A percentile compares a stretch with the other conserved stretches of the same genome.
phyloP scores from a whole-genome alignment of 2,113 vertebrate genomes.

The Salvelinus namaycush region DNA sequence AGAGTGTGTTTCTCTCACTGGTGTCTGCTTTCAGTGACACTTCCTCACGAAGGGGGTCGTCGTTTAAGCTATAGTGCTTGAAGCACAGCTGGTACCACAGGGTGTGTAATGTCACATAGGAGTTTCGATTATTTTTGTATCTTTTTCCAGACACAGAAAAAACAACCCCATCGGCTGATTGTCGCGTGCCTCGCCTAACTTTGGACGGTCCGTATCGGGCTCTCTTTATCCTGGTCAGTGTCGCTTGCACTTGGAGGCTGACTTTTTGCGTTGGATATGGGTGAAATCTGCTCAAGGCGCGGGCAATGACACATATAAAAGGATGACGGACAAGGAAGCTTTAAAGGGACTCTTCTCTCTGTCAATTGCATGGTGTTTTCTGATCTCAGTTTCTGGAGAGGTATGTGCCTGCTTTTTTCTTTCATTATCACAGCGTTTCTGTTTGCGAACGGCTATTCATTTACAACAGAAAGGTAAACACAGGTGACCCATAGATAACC shows the following conservation, averaged over 20 bases:
- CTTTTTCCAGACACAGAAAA: not conserved
- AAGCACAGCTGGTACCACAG: not conserved
- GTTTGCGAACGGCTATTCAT: not conserved
- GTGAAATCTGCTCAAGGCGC: conserved; percentile 3
- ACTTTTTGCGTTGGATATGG: conserved; percentile 18
- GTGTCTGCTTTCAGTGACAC: conserved; percentile 25
- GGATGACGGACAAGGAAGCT: conserved; percentile 42
- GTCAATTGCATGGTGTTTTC: conserved; percentile 11
- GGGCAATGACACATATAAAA: conserved; percentile 35
- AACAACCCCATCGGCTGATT: not conserved
- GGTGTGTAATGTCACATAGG: not conserved
- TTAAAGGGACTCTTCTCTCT: conserved; percentile 16
- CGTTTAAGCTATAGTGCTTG: conserved; percentile 30
- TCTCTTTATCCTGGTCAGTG: not conserved
- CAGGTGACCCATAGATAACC: not conserved
- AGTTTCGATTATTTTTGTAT: not conserved
- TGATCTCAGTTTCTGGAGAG: conserved; percentile 28
- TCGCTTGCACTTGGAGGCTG: not conserved
- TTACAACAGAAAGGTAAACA: not conserved
- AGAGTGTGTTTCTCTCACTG: not conserved
- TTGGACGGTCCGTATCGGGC: not conserved
- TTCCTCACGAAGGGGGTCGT: conserved; percentile 33
- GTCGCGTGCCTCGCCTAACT: not conserved
- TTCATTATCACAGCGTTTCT: not conserved
- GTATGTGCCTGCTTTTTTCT: conserved; percentile 21